Conservation (phyloP, 2,888 invertebrate genomes). For the Drosophila buzzatii region DNA sequence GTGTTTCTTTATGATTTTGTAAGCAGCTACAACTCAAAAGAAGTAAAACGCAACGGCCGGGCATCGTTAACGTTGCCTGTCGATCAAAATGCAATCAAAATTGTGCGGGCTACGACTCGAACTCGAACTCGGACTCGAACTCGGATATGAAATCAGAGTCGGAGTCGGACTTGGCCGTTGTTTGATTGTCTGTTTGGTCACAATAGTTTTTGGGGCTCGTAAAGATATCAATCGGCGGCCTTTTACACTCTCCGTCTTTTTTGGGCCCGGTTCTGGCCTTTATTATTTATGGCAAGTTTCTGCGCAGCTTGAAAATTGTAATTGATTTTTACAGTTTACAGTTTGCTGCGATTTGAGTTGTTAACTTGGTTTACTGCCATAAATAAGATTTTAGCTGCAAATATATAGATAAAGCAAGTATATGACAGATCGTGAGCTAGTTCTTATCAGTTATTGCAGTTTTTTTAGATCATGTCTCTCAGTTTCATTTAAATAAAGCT, state of each 20-base stretch:
- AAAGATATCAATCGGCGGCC: constrained; percentile 64
- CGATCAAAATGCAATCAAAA: constrained; percentile 81
- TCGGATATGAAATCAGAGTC: neutral
- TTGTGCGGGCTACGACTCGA: constrained; percentile 61
- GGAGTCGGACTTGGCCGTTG: constrained; percentile 16
- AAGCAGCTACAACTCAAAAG: constrained; percentile 46
- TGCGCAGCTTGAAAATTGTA: constrained; percentile 43
- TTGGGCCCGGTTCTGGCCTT: constrained; percentile 29
- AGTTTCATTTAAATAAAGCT: constrained; percentile 55
- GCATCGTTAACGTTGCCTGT: constrained; percentile 69
- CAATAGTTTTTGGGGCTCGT: constrained; percentile 64
- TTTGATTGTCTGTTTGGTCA: constrained; percentile 62
- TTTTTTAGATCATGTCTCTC: constrained; percentile 7
- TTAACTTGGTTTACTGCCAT: constrained; percentile 46
- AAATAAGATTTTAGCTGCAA: constrained; percentile 42
- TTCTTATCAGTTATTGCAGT: neutral
- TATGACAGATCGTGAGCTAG: neutral
- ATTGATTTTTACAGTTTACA: constrained; percentile 68
- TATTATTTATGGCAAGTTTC: constrained; percentile 73
- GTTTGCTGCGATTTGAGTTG: constrained; percentile 46
- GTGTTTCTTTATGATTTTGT: constrained; percentile 56
- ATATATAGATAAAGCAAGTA: neutral
- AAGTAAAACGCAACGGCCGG: constrained; percentile 36
- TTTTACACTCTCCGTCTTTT: constrained; percentile 17
- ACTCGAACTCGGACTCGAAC: constrained; percentile 9